Percentiles rank a stretch among this genome's conserved stretches.
phyloP scores from a whole-genome alignment of 2,113 vertebrate species.

The Xenopus laevis region DNA sequence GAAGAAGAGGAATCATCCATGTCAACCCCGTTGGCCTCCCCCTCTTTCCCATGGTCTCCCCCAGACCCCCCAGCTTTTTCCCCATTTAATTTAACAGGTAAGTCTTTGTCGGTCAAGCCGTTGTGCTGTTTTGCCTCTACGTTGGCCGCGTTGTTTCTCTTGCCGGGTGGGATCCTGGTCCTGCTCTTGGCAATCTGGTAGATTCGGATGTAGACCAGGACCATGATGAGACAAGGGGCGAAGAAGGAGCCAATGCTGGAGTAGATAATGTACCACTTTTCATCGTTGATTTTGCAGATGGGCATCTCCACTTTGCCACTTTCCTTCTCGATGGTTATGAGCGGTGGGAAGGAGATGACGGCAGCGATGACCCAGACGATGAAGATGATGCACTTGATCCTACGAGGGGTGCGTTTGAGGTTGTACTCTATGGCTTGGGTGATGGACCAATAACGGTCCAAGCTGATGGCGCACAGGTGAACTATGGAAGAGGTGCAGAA shows the following conservation, averaged over 20 bases:
- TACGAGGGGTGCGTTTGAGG: constrained; percentile 88
- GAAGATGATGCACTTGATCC: constrained; percentile 94
- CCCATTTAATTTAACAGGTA: constrained; percentile 58
- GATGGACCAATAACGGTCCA: constrained; percentile 98
- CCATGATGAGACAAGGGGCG: constrained; percentile 94
- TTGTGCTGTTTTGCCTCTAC: constrained; percentile 62
- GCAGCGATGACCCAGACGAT: constrained; percentile 94
- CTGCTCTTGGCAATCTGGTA: constrained; percentile 96
- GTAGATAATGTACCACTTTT: constrained; percentile 94
- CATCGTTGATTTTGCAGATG: constrained; percentile 81
- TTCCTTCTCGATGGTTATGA: constrained; percentile 88
- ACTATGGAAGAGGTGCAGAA: constrained; percentile 94
- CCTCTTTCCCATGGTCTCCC: constrained; percentile 53
- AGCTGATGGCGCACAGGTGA: constrained; percentile 55
- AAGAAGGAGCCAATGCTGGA: constrained; percentile 97
- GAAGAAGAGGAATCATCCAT: constrained; percentile 93
- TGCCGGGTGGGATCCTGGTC: constrained; percentile 76
- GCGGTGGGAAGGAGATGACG: constrained; percentile 91
- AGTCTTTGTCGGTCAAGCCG: constrained; percentile 56
- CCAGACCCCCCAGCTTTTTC: constrained; percentile 51
- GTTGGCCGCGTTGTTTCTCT: constrained; percentile 56
- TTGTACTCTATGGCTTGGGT: constrained; percentile 96
- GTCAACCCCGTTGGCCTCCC: constrained; percentile 77
- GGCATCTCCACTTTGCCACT: constrained; percentile 57
- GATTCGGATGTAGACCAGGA: constrained; percentile 93